Percentiles rank a stretch among this genome's conserved stretches.
Evolutionary conservation across 2,888 invertebrate species (phyloP).

Genomic region (Tillus elongatus): DNA sequence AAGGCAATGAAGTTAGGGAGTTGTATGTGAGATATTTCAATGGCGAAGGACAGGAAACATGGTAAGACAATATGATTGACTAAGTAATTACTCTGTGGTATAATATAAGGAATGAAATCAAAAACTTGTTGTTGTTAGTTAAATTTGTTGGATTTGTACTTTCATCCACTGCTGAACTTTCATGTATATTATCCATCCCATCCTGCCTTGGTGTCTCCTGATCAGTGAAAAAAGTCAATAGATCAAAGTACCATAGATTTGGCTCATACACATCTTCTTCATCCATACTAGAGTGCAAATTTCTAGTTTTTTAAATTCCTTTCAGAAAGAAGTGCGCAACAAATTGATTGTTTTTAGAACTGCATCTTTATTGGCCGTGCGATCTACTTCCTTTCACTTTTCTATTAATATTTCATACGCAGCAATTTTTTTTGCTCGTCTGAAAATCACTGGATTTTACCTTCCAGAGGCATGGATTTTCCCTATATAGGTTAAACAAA

Average conservation of each 20-base stretch:
- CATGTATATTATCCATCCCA: too few relatives aligned
- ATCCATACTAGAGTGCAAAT: neutral
- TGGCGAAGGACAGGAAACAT: constrained; percentile 9
- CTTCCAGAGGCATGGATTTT: constrained; percentile 14
- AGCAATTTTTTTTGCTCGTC: constrained; percentile 11
- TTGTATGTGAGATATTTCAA: too few relatives aligned
- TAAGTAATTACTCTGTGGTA: too few relatives aligned
- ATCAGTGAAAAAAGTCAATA: neutral
- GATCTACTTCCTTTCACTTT: constrained; percentile 13
- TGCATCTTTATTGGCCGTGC: constrained; percentile 9
- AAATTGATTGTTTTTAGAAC: constrained; percentile 13
- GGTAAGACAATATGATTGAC: constrained; percentile 12
- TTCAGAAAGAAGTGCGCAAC: constrained; percentile 11
- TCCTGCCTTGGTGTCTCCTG: too few relatives aligned
- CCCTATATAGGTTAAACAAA: constrained; percentile 13
- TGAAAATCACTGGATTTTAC: constrained; percentile 11
- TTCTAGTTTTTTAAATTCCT: constrained; percentile 14
- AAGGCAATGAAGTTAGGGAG: too few relatives aligned
- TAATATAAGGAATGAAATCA: too few relatives aligned
- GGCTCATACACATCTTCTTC: neutral
- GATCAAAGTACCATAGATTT: constrained; percentile 1
- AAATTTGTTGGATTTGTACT: too few relatives aligned
- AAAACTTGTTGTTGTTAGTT: too few relatives aligned
- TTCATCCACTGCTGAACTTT: too few relatives aligned
- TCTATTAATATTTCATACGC: constrained; percentile 13